A percentile compares a stretch with the other conserved stretches of the same genome.
phyloP scores from a whole-genome alignment of 2,797 vertebrate genomes.

The Phylloscopus collybita region DNA sequence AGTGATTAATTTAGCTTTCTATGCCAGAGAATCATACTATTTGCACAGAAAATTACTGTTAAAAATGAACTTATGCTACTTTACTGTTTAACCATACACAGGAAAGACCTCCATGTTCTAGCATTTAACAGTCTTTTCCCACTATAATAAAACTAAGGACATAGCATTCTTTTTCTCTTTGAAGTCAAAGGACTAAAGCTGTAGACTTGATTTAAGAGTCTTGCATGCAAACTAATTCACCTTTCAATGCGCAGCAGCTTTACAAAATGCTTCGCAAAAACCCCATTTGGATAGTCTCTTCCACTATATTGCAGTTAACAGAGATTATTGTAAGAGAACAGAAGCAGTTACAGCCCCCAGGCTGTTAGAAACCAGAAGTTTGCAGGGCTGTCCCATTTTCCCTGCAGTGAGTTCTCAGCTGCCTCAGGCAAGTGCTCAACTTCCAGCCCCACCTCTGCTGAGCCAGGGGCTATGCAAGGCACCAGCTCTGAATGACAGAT shows the following conservation, averaged over 20 bases:
- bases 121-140: background rate
- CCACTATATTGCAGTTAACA: background rate
- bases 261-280: background rate
- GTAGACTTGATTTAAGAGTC: background rate
- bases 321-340: background rate
- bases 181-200: background rate
- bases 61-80: background rate
- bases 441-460: background rate
- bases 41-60: background rate
- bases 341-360: background rate
- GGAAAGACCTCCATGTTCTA: background rate
- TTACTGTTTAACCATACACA: background rate
- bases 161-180: background rate
- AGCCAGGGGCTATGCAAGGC: background rate
- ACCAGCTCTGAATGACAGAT: background rate
- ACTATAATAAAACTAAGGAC: background rate
- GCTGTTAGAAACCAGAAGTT: background rate
- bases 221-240: background rate
- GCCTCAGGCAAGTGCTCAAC: background rate
- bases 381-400: background rate
- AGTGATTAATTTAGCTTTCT: background rate
- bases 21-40: background rate
- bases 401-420: background rate
- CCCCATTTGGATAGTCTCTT: background rate
- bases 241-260: background rate